Base-by-base conservation (phyloP, 2,797 vertebrate species). In the Cynodonichthys magdalenae region DNA sequence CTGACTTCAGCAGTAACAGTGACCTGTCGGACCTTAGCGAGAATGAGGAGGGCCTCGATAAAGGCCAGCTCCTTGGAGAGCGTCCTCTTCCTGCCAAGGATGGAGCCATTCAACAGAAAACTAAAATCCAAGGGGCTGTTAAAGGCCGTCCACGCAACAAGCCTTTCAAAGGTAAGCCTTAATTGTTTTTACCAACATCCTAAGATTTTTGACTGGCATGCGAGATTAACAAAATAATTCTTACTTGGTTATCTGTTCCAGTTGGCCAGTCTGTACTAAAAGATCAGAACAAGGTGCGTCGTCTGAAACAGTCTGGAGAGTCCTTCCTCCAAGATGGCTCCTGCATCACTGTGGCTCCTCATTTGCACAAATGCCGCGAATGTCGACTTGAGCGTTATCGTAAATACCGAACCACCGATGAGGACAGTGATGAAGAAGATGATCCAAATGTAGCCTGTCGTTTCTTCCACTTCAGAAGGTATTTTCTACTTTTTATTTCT, bases 391-490 rank as follows among this genome's bases (percentile, higher is more conserved):
- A 98, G 82, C 95, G 97, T 53, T 99, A 99, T 77, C 93, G 97
- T 36, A 99, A 98, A 84, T 97, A 96, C 84, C 96, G 97, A 46
- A 85, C 31, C 28, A 79, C 84, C 11, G 98, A 98, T 1, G 96
- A 96, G 28, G 96, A 99, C 29, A 95, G 94, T 0, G 97, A 99
- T n/a, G 96, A 98, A 15, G 97, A 98, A 0, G 96, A 99, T 15
- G 97, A 99, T 72, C 97, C 97, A 14, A 99, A 97, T n/a, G 98
- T 99, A 71, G 94, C 97, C 27, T 99, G 98, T 74, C 95, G 98
- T 54, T 99, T 99, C 86, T 99, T 99, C 89, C 98, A 99, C 81
- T 99, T 99, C 79, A 95, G 97, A 90, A 98, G 97, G 98, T 98
- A 62, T 4, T 14, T 3, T 8, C 9, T 17, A 0, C 7, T 24